These are phyloP conservation scores for Hylyphantes graminicola DNA, from an alignment of 1,140 invertebrate genomes.

Conservation along the genomic window DNA sequence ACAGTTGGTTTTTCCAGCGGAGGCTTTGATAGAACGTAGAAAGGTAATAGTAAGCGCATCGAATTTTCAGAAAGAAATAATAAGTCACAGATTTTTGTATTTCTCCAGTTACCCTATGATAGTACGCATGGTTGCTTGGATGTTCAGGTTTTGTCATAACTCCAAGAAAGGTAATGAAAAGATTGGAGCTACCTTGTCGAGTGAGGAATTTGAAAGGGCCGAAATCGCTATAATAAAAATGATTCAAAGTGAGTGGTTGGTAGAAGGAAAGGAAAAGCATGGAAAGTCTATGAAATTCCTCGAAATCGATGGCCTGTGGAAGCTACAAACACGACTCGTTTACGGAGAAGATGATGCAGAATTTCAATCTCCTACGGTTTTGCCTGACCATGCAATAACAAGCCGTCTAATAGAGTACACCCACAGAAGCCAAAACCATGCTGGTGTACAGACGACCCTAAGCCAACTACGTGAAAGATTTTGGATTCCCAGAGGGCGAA, in stretches of 20 bases:
- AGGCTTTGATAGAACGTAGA: not conserved
- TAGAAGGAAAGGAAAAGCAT: not conserved
- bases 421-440: not conserved
- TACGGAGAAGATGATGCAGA: slow-evolving; percentile 7
- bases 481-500: slow-evolving; percentile 30
- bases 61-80: not conserved
- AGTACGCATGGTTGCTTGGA: not conserved
- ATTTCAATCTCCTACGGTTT: slow-evolving; percentile 14
- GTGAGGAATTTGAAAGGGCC: not conserved
- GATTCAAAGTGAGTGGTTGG: slow-evolving; percentile 1
- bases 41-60: not conserved
- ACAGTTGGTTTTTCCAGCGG: not conserved
- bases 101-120: slow-evolving; percentile 10
- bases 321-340: slow-evolving; percentile 9
- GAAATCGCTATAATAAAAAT: not conserved
- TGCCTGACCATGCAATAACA: slow-evolving; percentile 14
- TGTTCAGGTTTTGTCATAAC: not conserved
- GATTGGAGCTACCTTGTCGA: not conserved
- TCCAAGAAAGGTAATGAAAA: not conserved
- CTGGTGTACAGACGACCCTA: not conserved
- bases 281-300: not conserved
- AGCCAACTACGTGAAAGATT: slow-evolving; percentile 17
- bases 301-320: not conserved
- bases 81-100: slow-evolving; percentile 24
- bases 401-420: not conserved